Base-by-base conservation (phyloP, 1,140 invertebrate species). In the Dufourea novaeangliae region DNA sequence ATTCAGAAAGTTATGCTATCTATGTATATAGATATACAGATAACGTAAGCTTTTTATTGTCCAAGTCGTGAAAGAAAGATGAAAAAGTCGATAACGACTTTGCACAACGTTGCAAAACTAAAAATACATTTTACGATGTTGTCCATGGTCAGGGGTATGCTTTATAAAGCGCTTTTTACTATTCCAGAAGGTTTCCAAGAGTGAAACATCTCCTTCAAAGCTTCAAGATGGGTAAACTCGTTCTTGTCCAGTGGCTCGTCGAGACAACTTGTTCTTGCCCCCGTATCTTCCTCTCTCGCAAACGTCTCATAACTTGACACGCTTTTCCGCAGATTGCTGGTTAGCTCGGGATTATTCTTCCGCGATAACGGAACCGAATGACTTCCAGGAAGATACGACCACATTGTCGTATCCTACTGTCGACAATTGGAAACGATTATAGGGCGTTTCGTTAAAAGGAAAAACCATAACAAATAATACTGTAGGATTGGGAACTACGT, bases 191-290 rank as follows among this genome's bases (percentile, higher is more conserved):
- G n/a, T n/a, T 32, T 32, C 27, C 27, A 27, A 57, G 54, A 32
- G 54, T 46, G n/a, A 46, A 46, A 46, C 44, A 46, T 14, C 44
- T 46, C n/a, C 44, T 20, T 46, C 44, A 20, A 0, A 32, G 54
- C 54, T 57, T 32, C 27, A 17, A 20, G 54, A 57, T 12, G 54
- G 32, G 27, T 57, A 57, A 57, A 57, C 54, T 32, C 54, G 54
- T 57, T 57, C 54, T 57, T 17, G 54, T 57, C 25, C 22, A 57
- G 22, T 52, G 50, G 54, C 27, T 32, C 27, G 54, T 57, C 27
- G 54, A 57, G 54, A 57, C 54, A 57, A 57, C 27, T 57, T 25
- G 27, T 57, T 57, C 54, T 57, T 57, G 54, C 54, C 6, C 27
- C 54, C 29, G 6, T 57, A 27, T 57, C 29, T 57, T 57, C 54